These are phyloP conservation scores for Caranx ignobilis DNA, from an alignment of 2,113 vertebrate species.

Conservation along the genomic window DNA sequence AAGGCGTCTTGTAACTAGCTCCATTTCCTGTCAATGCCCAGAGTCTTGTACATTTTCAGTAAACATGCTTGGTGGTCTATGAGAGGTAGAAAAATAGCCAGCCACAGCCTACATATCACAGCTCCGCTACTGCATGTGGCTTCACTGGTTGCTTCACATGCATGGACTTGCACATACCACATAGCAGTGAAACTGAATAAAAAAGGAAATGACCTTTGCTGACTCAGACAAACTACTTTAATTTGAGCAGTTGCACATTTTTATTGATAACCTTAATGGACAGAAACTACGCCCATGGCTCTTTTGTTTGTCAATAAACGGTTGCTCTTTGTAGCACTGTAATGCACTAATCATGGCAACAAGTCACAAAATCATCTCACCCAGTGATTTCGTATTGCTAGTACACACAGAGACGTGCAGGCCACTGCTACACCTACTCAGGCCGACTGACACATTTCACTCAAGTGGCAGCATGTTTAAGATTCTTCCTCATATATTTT, in stretches of 20 bases:
- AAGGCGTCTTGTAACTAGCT: background rate
- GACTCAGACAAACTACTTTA: background rate
- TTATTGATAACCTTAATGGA: background rate
- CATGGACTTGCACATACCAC: background rate
- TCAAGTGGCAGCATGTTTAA: too few relatives aligned
- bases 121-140: slow-evolving; percentile 10
- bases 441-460: too few relatives aligned
- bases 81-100: slow-evolving; percentile 32
- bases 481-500: too few relatives aligned
- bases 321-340: background rate
- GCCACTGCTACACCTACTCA: too few relatives aligned
- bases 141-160: slow-evolving; percentile 21
- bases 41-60: slow-evolving; percentile 16
- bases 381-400: background rate
- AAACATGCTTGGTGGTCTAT: slow-evolving; percentile 43
- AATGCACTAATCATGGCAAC: background rate
- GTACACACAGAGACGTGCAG: background rate
- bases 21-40: slow-evolving; percentile 61
- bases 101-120: slow-evolving; percentile 44
- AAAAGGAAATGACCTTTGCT: background rate
- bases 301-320: background rate
- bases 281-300: background rate
- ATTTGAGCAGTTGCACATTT: too few relatives aligned
- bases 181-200: background rate
- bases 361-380: background rate